Percentiles rank a stretch among this genome's conserved stretches.
These are phyloP conservation scores for Rhogogaster chlorosoma DNA, from an alignment of 2,888 invertebrate species.

Conservation along the genomic window DNA sequence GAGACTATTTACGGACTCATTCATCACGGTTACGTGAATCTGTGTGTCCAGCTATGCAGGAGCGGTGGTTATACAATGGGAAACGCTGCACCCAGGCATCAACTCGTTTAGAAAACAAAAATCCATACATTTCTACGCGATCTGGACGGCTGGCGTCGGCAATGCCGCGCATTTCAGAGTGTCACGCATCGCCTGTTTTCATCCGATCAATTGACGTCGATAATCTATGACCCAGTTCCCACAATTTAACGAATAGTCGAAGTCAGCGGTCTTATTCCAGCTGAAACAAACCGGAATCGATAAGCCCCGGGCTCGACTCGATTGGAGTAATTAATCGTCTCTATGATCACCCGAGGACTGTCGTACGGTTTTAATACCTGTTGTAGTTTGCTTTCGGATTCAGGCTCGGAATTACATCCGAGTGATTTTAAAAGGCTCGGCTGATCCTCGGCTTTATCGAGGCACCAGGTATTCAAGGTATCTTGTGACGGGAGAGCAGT, in stretches of 20 bases:
- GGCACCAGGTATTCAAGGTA: background rate
- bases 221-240: constrained; percentile 43
- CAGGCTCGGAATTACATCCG: background rate
- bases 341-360: background rate
- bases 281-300: background rate
- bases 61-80: background rate
- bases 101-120: constrained; percentile 9
- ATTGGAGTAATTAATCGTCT: background rate
- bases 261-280: background rate
- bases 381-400: background rate
- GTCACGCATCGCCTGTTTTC: constrained; percentile 10
- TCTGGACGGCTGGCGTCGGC: background rate
- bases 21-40: background rate
- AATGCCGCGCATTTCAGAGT: background rate
- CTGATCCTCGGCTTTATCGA: too few species aligned
- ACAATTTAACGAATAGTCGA: background rate
- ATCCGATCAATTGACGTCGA: background rate
- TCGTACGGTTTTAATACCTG: background rate
- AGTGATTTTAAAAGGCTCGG: constrained; percentile 5
- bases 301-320: background rate
- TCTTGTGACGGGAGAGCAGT: background rate
- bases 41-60: background rate
- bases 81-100: background rate
- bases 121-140: background rate
- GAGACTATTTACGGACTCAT: background rate